Evolutionary conservation across 2,888 invertebrate genomes (phyloP).

Genomic region (Eledone cirrhosa): DNA sequence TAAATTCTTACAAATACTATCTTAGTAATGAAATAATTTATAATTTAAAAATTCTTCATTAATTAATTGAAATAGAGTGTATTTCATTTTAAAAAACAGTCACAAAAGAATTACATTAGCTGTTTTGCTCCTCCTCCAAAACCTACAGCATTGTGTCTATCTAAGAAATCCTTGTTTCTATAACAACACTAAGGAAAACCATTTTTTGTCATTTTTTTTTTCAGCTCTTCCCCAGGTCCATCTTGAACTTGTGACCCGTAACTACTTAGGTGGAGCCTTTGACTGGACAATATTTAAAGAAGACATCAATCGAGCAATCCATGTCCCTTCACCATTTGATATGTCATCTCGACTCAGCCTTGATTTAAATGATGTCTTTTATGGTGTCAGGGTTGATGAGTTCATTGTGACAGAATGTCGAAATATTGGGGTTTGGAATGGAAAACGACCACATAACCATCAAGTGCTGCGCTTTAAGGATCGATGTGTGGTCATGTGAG

Average conservation of each 20-base stretch:
- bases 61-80: too few species aligned
- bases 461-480: constrained; percentile 48
- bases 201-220: constrained; percentile 33
- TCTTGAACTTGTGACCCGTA: constrained; percentile 60
- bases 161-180: too few species aligned
- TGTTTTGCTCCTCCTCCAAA: too few species aligned
- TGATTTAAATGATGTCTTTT: constrained; percentile 54
- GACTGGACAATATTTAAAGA: constrained; percentile 48
- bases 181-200: too few species aligned
- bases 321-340: constrained; percentile 50
- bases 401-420: constrained; percentile 59
- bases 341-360: constrained; percentile 49
- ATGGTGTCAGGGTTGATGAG: constrained; percentile 60
- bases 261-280: constrained; percentile 61
- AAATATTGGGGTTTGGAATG: constrained; percentile 59
- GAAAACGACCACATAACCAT: constrained; percentile 55
- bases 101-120: too few species aligned
- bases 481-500: constrained; percentile 55
- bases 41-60: too few species aligned
- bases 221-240: constrained; percentile 61
- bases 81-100: too few species aligned
- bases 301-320: constrained; percentile 51
- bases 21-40: too few species aligned
- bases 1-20: too few species aligned
- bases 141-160: too few species aligned